Conservation (phyloP, 2,113 vertebrate genomes). For the Microtus montanus region DNA sequence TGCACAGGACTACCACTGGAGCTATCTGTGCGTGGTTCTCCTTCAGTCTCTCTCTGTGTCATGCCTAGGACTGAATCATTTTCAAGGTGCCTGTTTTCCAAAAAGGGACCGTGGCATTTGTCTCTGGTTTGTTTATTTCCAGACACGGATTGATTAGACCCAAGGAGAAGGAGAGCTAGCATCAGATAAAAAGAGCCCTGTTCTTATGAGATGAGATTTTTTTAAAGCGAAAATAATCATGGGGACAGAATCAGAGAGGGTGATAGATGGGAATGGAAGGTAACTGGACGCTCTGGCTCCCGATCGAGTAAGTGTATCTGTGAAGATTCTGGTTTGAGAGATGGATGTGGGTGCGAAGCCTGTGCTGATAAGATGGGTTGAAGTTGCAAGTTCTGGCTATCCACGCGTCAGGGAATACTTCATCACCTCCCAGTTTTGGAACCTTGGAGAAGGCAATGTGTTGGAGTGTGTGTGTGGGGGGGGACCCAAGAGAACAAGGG, state of each 20-base stretch:
- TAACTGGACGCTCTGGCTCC: background rate
- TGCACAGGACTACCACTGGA: background rate
- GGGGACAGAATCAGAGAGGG: conserved; percentile 33
- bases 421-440: background rate
- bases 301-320: background rate
- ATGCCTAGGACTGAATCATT: conserved; percentile 16
- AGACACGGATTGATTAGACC: conserved; percentile 69
- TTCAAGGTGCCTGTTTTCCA: conserved; percentile 59
- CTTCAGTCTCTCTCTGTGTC: conserved; percentile 16
- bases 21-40: background rate
- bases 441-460: background rate
- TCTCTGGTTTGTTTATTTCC: conserved; percentile 66
- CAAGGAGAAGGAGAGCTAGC: conserved; percentile 28
- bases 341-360: background rate
- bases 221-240: conserved; percentile 58
- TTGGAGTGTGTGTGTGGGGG: background rate
- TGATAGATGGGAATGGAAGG: conserved; percentile 49
- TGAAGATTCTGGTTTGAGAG: conserved; percentile 1
- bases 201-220: conserved; percentile 57
- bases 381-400: background rate
- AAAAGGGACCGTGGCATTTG: conserved; percentile 49
- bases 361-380: conserved; percentile 38
- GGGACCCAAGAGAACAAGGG: background rate
- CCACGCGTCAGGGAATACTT: background rate
- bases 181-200: conserved; percentile 64